Evolutionary conservation across 2,797 vertebrate species (phyloP).

Genomic region (Eulemur rubriventer): DNA sequence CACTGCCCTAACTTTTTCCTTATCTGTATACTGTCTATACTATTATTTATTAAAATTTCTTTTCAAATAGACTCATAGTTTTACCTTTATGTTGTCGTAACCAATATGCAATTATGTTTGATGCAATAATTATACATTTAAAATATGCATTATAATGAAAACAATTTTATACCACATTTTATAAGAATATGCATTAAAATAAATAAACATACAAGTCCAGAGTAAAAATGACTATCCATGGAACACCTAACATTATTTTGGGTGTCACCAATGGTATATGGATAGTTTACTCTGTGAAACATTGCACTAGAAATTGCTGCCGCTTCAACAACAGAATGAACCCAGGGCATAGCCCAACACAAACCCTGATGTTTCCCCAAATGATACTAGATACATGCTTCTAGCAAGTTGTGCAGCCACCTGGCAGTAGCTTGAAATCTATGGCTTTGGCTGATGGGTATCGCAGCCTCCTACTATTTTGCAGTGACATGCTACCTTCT

Average conservation of each 20-base stretch:
- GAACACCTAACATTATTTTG: neutral
- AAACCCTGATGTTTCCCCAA: neutral
- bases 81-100: neutral
- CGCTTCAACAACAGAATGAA: neutral
- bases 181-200: neutral
- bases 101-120: neutral
- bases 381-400: neutral
- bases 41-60: neutral
- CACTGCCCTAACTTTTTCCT: neutral
- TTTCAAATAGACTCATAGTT: neutral
- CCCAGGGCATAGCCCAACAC: neutral
- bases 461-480: conserved; percentile 28
- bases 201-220: neutral
- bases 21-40: neutral
- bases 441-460: conserved; percentile 40
- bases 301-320: neutral
- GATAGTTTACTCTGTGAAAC: neutral
- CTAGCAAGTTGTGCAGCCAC: conserved; percentile 47
- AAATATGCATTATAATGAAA: conserved; percentile 15
- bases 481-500: conserved; percentile 20
- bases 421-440: neutral
- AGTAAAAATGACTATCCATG: neutral
- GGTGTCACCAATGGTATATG: neutral
- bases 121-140: neutral
- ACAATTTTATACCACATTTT: neutral